Evolutionary conservation across 1,140 invertebrate species (phyloP), one percentile per base, ranked within the genome.

Genomic region (Hypothenemus hampei): DNA sequence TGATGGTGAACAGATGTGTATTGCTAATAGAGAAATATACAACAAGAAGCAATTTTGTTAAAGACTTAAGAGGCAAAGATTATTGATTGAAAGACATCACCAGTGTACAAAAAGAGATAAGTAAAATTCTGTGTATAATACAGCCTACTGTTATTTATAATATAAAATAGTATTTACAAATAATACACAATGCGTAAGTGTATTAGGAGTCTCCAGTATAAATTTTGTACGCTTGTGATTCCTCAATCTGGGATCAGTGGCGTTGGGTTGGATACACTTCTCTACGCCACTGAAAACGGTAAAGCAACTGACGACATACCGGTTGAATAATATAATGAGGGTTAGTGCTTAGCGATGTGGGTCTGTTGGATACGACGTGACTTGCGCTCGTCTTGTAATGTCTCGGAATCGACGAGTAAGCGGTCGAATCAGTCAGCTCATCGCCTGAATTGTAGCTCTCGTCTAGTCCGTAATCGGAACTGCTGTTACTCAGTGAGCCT

Each of bases 381-480:
- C n/a, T 8, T 8, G 35, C 35, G 16, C 3, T 3, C 11, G 16
- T 55, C n/a, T 39, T 31, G 22, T 20, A 22, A 2, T 37, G 69
- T 41, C 68, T 68, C 22, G 45, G 47, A 21, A 39, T 61, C 53
- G 16, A 75, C 72, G 24, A 75, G 76, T 7, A 74, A 75, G 39
- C 47, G 40, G 48, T 11, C 0, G 76, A 47, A 10, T 77, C 77
- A 48, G 73, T 78, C 19, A 80, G 69, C 51, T 85, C 82, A 59
- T 85, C 83, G 11, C 79, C 81, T 66, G 82, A 83, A 67, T 84
- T 82, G 60, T 81, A 83, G 18, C 81, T 84, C 62, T 85, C 82
- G 62, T 85, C 82, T 41, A 85, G 72, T 20, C 82, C 82, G 56
- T 84, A 84, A 65, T 84, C 83, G 49, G 83, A 86, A 57, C 69